Evolutionary conservation across 2,113 vertebrate species (phyloP), one percentile per base, ranked within the genome.

Genomic region (Otolemur garnettii): DNA sequence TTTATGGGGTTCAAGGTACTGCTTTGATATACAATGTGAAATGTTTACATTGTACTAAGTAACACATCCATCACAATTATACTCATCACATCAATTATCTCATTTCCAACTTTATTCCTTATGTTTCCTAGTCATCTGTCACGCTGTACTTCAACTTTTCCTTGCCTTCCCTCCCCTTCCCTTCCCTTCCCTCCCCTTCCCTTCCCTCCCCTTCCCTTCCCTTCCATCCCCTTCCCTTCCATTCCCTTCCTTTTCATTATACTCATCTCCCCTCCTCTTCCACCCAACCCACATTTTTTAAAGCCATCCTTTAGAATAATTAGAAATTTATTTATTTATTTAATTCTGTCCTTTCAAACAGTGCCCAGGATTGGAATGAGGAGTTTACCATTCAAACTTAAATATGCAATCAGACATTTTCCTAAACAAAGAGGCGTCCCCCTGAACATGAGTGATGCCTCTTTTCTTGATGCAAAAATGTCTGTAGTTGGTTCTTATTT

Each of bases 401-500:
- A 74, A 83, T 77, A 89, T 86, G 12, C 30, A 50, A 96, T 82
- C 30, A 74, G 92, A 91, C 42, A 92, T 90, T 96, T 92, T 95
- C 26, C 35, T 75, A 83, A 96, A 91, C 55, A 78, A 85, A 90
- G 17, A 94, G 28, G 33, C 42, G 90, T 72, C 81, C 92, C 55
- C 33, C 72, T 92, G 62, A 50, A 59, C 84, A 45, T 68, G 14
- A 90, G 59, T 59, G 38, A 78, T 86, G 24, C 15, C 8, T n/a
- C 5, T 92, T 85, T 79, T 96, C 90, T 81, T 87, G 22, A 86
- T 86, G 38, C 26, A 82, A 97, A 89, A 62, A 50, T 78, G 17
- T 45, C 38, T 74, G 13, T 50, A 60, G 26, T 77, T 22, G n/a
- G 72, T 87, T 87, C 82, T 87, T 88, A 28, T 74, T 96, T 94